These are phyloP conservation scores for Aurelia sp. DNA, from an alignment of 30 jellyfish, hydroid and myxozoan species.

Conservation along the genomic window DNA sequence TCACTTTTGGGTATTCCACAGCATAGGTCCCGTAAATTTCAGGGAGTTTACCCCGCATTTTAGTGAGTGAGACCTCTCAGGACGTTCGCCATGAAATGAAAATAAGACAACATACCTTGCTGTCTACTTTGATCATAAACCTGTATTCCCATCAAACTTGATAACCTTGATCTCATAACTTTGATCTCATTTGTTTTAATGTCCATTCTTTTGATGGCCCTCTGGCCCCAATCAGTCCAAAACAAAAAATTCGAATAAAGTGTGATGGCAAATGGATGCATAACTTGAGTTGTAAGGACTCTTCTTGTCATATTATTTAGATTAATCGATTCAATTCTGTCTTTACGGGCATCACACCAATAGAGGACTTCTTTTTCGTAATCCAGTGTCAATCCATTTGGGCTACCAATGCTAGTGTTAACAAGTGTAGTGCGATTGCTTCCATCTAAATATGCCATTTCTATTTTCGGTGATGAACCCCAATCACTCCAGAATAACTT, in stretches of 20 bases:
- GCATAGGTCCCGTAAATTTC: no score
- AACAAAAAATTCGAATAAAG: constrained; percentile 34
- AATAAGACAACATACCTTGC: constrained; percentile 58
- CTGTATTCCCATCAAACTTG: constrained; percentile 92
- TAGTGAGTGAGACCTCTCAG: no score
- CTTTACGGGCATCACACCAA: constrained; percentile 97
- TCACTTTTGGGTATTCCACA: no score
- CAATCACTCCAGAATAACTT: constrained; percentile 96
- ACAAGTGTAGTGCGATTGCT: constrained; percentile 66
- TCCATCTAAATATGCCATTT: constrained; percentile 81
- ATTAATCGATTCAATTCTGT: constrained; percentile 61
- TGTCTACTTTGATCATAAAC: constrained; percentile 82
- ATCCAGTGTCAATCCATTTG: constrained; percentile 92
- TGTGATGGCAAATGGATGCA: constrained; percentile 93
- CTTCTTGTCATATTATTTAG: constrained; percentile 63
- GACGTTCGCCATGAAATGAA: not conserved
- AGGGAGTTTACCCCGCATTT: no score
- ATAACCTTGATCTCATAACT: constrained; percentile 54
- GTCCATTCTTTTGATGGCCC: constrained; percentile 60
- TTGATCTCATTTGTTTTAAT: constrained; percentile 31
- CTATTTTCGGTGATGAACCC: constrained; percentile 91
- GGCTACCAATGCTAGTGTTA: constrained; percentile 56
- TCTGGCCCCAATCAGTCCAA: constrained; percentile 97
- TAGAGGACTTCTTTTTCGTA: constrained; percentile 59
- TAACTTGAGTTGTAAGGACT: constrained; percentile 21